Conservation (phyloP, 2,797 vertebrate species). For the Danionella dracula region DNA sequence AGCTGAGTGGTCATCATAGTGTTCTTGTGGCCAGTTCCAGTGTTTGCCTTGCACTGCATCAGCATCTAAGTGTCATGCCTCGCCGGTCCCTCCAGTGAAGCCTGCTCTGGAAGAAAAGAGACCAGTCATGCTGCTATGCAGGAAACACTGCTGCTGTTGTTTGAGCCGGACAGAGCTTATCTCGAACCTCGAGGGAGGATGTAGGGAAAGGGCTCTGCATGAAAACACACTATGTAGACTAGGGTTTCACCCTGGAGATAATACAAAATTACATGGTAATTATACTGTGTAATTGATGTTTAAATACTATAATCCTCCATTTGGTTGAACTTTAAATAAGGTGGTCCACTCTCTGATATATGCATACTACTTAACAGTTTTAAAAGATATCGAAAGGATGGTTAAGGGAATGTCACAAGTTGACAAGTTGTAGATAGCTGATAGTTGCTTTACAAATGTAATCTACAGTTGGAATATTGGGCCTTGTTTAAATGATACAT, state of each 20-base stretch:
- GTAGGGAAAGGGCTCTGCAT: conserved; percentile 6
- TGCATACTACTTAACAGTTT: no score
- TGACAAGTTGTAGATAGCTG: no score
- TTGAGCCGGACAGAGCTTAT: conserved; percentile 19
- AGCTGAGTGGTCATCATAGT: conserved; percentile 42
- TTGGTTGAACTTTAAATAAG: neutral
- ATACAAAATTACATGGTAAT: neutral
- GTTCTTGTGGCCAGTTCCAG: conserved; percentile 43
- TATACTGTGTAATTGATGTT: neutral
- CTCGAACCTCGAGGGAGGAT: conserved; percentile 16
- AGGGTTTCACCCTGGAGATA: conserved; percentile 29
- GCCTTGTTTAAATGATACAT: no score
- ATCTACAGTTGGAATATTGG: no score
- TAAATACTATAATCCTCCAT: neutral
- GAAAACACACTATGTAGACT: conserved; percentile 29
- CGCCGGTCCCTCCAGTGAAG: conserved; percentile 6
- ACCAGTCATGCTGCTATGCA: conserved; percentile 35
- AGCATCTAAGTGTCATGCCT: conserved; percentile 39
- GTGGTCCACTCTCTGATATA: neutral
- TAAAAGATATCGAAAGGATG: no score
- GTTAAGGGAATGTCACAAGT: no score
- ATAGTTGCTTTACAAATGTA: no score
- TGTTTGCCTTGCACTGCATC: conserved; percentile 55
- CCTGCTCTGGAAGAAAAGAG: conserved; percentile 32
- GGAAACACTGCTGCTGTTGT: conserved; percentile 49